These are phyloP conservation scores for Oreocharis arfaki DNA, from an alignment of 2,113 vertebrate species.

Conservation along the genomic window DNA sequence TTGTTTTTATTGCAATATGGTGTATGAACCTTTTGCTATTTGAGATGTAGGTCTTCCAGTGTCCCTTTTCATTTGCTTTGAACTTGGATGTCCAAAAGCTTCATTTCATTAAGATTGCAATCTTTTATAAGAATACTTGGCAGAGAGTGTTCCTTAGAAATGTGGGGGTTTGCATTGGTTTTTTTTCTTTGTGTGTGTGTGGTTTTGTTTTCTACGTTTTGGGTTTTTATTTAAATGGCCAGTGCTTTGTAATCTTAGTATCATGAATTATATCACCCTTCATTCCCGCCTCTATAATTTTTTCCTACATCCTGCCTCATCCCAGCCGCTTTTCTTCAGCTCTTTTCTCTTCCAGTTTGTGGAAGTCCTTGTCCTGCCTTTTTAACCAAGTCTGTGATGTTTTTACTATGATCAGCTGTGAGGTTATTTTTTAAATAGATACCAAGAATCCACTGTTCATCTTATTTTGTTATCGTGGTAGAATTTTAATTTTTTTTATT, in stretches of 20 bases:
- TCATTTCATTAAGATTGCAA: neutral
- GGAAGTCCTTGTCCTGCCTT: neutral
- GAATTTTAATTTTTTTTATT: neutral
- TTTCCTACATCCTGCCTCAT: neutral
- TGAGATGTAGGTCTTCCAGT: neutral
- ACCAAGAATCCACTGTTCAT: neutral
- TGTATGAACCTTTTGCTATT: neutral
- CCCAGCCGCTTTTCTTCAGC: neutral
- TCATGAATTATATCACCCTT: neutral
- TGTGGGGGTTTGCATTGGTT: neutral
- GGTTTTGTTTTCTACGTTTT: neutral
- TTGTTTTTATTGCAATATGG: neutral
- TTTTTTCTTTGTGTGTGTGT: neutral
- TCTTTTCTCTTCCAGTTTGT: neutral
- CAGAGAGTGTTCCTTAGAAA: neutral
- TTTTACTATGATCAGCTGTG: neutral
- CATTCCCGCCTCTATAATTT: neutral
- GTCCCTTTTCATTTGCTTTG: neutral
- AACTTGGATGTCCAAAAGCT: conserved; percentile 6
- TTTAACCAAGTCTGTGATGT: neutral
- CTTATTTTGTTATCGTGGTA: neutral
- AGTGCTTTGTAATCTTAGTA: neutral
- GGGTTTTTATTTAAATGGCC: neutral
- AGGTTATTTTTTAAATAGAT: neutral
- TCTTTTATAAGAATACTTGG: neutral